phyloP scores from a whole-genome alignment of 2,888 invertebrate genomes.

The Alcis repandata region DNA sequence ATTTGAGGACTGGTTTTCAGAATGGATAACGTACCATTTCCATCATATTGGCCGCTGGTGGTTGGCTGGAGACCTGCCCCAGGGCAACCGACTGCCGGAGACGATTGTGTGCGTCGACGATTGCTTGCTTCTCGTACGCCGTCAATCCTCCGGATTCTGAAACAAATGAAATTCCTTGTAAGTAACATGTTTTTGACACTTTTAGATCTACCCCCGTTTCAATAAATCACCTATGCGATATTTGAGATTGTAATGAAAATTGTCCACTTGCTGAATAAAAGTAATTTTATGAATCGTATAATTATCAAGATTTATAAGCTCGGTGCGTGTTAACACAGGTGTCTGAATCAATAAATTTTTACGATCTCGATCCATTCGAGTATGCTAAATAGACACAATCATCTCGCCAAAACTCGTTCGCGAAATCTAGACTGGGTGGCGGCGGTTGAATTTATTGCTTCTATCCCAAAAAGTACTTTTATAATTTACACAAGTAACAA shows the following conservation, averaged over 20 bases:
- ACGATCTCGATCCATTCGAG: constrained; percentile 73
- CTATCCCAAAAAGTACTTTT: constrained; percentile 36
- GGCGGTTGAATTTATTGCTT: constrained; percentile 68
- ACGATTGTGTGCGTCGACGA: constrained; percentile 93
- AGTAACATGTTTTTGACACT: not conserved
- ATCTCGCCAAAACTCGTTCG: constrained; percentile 67
- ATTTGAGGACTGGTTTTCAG: constrained; percentile 27
- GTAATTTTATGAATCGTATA: constrained; percentile 65
- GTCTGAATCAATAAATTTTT: constrained; percentile 81
- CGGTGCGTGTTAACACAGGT: constrained; percentile 75
- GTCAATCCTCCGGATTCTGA: constrained; percentile 89
- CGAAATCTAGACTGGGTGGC: constrained; percentile 81
- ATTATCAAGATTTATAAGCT: constrained; percentile 73
- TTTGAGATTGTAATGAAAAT: constrained; percentile 48
- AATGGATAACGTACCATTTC: constrained; percentile 89
- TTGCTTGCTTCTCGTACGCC: constrained; percentile 90
- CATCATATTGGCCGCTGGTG: constrained; percentile 94
- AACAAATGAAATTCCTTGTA: constrained; percentile 41
- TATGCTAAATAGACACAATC: constrained; percentile 72
- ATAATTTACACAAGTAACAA: constrained; percentile 16
- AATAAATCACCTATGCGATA: constrained; percentile 15
- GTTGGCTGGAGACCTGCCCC: constrained; percentile 91
- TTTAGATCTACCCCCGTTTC: not conserved
- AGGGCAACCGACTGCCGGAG: constrained; percentile 92
- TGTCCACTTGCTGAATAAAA: not conserved